Evolutionary conservation across 1,140 invertebrate species (phyloP), one percentile per base, ranked within the genome.

Genomic region (Zaprionus gabonicus): DNA sequence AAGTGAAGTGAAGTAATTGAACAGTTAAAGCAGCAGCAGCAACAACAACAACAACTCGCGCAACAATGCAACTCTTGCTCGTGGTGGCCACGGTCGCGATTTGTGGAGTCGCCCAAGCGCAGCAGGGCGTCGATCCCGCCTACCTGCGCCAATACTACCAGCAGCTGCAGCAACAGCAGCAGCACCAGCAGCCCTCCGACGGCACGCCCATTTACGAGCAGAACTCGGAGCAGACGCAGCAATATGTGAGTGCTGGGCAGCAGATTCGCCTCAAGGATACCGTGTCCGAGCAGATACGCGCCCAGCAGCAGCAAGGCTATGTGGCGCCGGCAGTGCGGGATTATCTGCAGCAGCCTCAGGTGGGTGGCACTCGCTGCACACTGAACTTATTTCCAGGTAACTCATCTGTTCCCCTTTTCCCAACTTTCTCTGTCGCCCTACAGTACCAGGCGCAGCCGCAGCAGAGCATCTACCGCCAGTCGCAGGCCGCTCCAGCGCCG

Each of bases 141-240:
- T 92, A 92, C 57, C 71, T 92, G 70, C 78, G 91, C 23, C 91
- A 92, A 62, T 92, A 92, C 73, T 92, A 92, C 53, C 91, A 92
- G 58, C 91, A 92, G 59, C 56, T 92, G 73, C 82, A 91, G 10
- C 83, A 86, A 17, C 78, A 91, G 44, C 82, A 84, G 49, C 82
- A 91, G 36, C 83, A 84, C 15, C 78, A 78, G n/a, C 82, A 81
- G 38, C 71, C 71, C 51, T 59, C 55, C 13, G 91, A 92, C 27
- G 90, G 83, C 57, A 92, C 91, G 51, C 91, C 91, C 71, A 92
- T 92, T 53, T 92, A 86, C 23, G 91, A 92, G 81, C 91, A 91
- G 62, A 92, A 92, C 51, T 91, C 91, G 15, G 91, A 92, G 68
- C 91, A 91, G 74, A 68, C 86, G 31, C 91, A 92, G 65, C 91